A percentile compares a stretch with the other conserved stretches of the same genome.
Conservation (phyloP, 37 sponge, comb jelly and placozoan species). For the Aplysina aerophoba region DNA sequence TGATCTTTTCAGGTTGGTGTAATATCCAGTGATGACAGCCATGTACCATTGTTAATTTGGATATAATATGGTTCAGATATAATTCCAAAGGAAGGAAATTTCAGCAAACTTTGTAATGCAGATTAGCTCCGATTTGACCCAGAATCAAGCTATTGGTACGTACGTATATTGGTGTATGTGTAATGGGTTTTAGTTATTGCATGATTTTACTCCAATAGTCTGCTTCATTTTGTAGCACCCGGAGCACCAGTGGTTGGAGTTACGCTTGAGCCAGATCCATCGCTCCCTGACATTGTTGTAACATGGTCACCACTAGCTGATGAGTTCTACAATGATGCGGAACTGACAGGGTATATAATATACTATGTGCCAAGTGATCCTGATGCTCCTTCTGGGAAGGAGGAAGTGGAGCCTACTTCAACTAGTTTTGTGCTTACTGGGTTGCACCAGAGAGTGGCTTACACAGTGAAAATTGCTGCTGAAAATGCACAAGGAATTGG, state of each 20-base stretch:
- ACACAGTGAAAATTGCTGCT: neutral
- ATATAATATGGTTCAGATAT: too few relatives aligned
- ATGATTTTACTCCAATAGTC: too few relatives aligned
- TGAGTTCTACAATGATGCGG: neutral
- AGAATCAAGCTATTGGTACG: too few relatives aligned
- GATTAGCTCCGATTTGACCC: too few relatives aligned
- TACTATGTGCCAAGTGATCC: neutral
- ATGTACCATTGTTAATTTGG: too few relatives aligned
- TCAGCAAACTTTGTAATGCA: too few relatives aligned
- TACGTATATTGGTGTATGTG: too few relatives aligned
- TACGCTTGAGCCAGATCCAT: neutral
- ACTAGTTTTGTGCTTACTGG: neutral
- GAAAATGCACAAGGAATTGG: slow-evolving; percentile 6
- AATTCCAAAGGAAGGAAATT: too few relatives aligned
- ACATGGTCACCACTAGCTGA: neutral
- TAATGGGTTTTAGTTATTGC: too few relatives aligned
- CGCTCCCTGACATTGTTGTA: neutral
- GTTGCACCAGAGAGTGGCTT: neutral
- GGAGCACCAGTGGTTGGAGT: neutral
- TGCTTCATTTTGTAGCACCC: neutral
- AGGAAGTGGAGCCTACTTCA: neutral
- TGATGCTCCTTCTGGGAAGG: neutral
- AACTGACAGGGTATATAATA: neutral
- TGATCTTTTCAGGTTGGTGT: too few relatives aligned
- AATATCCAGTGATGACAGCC: too few relatives aligned